Evolutionary conservation across 2,888 invertebrate species (phyloP), one percentile per base, ranked within the genome.

Genomic region (Bursaphelenchus okinawaensis): DNA sequence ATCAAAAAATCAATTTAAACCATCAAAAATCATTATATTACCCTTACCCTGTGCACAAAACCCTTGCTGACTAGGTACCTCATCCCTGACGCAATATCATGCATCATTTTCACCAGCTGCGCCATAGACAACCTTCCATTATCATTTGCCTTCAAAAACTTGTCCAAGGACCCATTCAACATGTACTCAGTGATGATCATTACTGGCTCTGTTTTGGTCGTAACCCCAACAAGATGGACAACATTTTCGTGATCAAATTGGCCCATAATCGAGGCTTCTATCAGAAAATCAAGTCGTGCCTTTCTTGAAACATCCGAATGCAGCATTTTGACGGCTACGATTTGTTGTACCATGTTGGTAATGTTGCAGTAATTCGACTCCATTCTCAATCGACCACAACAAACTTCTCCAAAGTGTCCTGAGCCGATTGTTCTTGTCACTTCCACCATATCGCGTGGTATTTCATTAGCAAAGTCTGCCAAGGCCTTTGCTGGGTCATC

Each of bases 221-320:
- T 81, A 8, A 83, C 83, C 52, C 83, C 83, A 27, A 78, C 94
- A 58, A 98, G 88, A 85, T 93, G 94, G 84, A 98, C 96, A 22
- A 98, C 96, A 86, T 98, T 98, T 1, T 94, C 93, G 84, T 98
- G 95, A 84, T 95, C 93, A 86, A 99, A 98, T 84, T 99, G 98
- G 23, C 96, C 98, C 98, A 98, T 99, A 81, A 98, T 98, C 57
- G 93, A 93, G 20, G 98, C 68, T 85, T 98, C 98, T 1, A 95
- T 94, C 63, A 99, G 87, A 84, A 98, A 99, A 84, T 99, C 98
- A 82, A 94, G 90, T 66, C 94, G 88, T 12, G 94, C 93, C 84
- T 98, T 93, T 82, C 95, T 94, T 61, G 92, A 90, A 82, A 87
- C 89, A 81, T 84, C 90, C 4, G 91, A 90, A 83, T 93, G 92